Evolutionary conservation across 2,113 vertebrate species (phyloP), one percentile per base, ranked within the genome.

Genomic region (Morone chrysops): DNA sequence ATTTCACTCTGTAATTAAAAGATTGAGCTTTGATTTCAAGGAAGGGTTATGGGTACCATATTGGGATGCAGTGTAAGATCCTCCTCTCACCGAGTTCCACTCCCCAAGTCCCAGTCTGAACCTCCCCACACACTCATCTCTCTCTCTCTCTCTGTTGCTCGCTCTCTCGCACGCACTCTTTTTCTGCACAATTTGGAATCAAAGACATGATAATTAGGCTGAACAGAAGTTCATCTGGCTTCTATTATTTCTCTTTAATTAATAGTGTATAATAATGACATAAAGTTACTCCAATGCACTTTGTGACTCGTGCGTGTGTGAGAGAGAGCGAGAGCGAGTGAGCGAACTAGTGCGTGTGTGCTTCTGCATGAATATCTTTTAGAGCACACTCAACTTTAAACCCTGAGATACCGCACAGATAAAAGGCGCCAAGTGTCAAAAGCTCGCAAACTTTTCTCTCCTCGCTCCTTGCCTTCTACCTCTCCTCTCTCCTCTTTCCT

Each of bases 121-220:
- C 81, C 88, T 89, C 81, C 83, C 62, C 25, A 31, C 51, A 78
- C 61, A 62, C 56, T 48, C 51, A 36, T 53, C 47, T 45, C 36
- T 82, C 25, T 18, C 59, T 82, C 62, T 48, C 57, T 54, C 71
- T 40, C 57, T 41, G 12, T 57, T 11, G n/a, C 77, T 48, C 68
- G 11, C 72, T 71, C 40, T 3, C 54, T 73, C 36, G 4, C 50
- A 63, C 78, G 56, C 80, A 22, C 67, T 80, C 87, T 79, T 90
- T 89, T 85, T 86, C 88, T 76, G 89, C 89, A 88, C 92, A 90
- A 91, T 93, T 92, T 89, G 72, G 84, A 92, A 95, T 95, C 94
- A 95, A 95, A 95, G 94, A 94, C 91, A 95, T 95, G 94, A 94
- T 96, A 96, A 96, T 95, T 94, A 95, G 92, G 88, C 92, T 89